Percentiles rank a stretch among this genome's conserved stretches.
Evolutionary conservation across 1,140 invertebrate genomes (phyloP).

Genomic region (Drosophila tani): DNA sequence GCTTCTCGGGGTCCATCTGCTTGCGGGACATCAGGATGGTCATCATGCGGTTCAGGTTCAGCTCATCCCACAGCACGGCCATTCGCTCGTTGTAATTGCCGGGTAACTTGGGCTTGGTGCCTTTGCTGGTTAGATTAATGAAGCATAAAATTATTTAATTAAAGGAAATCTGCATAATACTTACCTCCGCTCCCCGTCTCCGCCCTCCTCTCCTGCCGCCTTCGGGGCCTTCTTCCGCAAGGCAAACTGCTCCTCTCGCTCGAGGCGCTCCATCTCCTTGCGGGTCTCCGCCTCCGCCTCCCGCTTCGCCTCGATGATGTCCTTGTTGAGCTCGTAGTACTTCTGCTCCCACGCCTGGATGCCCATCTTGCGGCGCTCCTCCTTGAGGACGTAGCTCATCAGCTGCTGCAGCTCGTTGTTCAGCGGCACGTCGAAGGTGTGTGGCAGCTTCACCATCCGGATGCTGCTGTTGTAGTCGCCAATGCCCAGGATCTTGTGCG

Average conservation of each 20-base stretch:
- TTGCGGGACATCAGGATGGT: slow-evolving; percentile 81
- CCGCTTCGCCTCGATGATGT: slow-evolving; percentile 79
- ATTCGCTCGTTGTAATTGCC: slow-evolving; percentile 68
- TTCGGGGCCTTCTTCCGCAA: slow-evolving; percentile 40
- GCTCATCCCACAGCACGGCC: slow-evolving; percentile 73
- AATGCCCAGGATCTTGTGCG: slow-evolving; percentile 86
- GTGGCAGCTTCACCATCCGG: slow-evolving; percentile 86
- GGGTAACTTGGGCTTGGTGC: slow-evolving; percentile 2
- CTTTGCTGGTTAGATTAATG: background rate
- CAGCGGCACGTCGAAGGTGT: slow-evolving; percentile 79
- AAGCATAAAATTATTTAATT: background rate
- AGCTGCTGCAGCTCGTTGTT: slow-evolving; percentile 66
- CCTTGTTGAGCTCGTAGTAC: slow-evolving; percentile 79
- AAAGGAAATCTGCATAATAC: background rate
- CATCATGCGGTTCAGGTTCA: slow-evolving; percentile 78
- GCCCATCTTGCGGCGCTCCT: slow-evolving; percentile 69
- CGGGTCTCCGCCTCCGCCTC: slow-evolving; percentile 65
- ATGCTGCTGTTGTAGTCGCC: slow-evolving; percentile 88
- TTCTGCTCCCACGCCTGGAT: slow-evolving; percentile 77
- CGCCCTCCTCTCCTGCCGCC: slow-evolving; percentile 16
- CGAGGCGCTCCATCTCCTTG: slow-evolving; percentile 75
- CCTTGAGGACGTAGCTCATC: slow-evolving; percentile 59
- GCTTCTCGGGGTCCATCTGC: slow-evolving; percentile 77
- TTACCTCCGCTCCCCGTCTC: slow-evolving; percentile 23
- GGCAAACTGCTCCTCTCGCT: slow-evolving; percentile 55